These are phyloP conservation scores for Pilophorus perplexus DNA, from an alignment of 2,888 invertebrate species.

Conservation along the genomic window DNA sequence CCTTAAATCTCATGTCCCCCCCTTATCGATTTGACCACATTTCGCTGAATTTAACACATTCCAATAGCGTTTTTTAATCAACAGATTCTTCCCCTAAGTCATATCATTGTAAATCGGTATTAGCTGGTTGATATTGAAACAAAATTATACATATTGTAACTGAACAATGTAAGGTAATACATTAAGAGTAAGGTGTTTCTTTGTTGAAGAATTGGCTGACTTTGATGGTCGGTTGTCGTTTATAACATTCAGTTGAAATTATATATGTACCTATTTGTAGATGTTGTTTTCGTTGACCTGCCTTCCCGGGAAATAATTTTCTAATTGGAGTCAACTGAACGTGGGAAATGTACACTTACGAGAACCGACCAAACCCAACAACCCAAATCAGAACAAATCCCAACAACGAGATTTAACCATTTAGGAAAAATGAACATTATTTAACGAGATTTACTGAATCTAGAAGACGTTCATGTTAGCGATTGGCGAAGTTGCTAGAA, in stretches of 20 bases:
- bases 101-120: slow-evolving; percentile 44
- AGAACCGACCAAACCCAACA: too few relatives aligned
- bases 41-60: slow-evolving; percentile 42
- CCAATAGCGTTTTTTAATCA: slow-evolving; percentile 30
- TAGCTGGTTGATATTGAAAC: slow-evolving; percentile 29
- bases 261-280: slow-evolving; percentile 37
- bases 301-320: neutral
- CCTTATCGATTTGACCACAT: too few relatives aligned
- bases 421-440: too few relatives aligned
- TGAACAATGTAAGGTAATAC: slow-evolving; percentile 22
- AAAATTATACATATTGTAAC: slow-evolving; percentile 28
- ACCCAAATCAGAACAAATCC: too few relatives aligned
- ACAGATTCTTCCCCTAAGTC: slow-evolving; percentile 43
- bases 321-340: too few relatives aligned
- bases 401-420: too few relatives aligned
- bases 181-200: too few relatives aligned
- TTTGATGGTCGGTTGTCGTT: too few relatives aligned
- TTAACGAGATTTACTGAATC: too few relatives aligned
- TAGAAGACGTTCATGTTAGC: too few relatives aligned
- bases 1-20: neutral
- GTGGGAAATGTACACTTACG: too few relatives aligned
- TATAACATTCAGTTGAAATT: slow-evolving; percentile 36
- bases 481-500: too few relatives aligned
- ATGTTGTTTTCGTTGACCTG: neutral
- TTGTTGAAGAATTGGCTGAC: slow-evolving; percentile 26